Conservation (phyloP, 2,797 vertebrate species). For the Nannoperca australis region DNA sequence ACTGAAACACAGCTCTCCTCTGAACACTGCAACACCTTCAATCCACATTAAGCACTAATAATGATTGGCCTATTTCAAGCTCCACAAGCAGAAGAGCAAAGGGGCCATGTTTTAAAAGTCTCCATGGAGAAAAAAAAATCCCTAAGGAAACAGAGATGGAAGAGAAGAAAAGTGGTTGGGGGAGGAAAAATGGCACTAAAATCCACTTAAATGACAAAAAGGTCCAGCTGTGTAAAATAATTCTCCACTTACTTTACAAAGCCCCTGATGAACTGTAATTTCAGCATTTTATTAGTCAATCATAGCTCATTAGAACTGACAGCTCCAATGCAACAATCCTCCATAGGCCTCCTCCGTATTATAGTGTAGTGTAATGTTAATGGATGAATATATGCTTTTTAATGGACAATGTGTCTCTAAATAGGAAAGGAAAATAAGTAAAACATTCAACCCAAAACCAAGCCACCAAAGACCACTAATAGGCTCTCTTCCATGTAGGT, state of each 20-base stretch:
- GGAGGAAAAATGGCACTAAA: slow-evolving; percentile 23
- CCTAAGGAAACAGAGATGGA: neutral
- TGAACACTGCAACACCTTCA: slow-evolving; percentile 4
- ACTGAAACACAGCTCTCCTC: neutral
- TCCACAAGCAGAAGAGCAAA: slow-evolving; percentile 17
- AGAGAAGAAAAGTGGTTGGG: neutral
- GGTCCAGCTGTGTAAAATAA: neutral
- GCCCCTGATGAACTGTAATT: slow-evolving; percentile 1
- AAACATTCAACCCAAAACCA: slow-evolving; percentile 18
- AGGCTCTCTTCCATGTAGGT: slow-evolving; percentile 32
- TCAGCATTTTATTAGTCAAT: neutral
- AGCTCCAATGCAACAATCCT: neutral
- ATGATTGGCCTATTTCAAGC: slow-evolving; percentile 21
- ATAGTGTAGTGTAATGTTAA: neutral
- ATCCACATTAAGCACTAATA: slow-evolving; percentile 18
- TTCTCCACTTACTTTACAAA: neutral
- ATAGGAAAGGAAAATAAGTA: slow-evolving; percentile 11
- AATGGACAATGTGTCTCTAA: neutral
- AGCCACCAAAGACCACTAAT: slow-evolving; percentile 46
- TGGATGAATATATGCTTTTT: neutral
- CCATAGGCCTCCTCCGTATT: neutral
- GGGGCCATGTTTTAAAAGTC: slow-evolving; percentile 27
- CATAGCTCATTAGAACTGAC: slow-evolving; percentile 19
- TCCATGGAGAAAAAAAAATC: neutral
- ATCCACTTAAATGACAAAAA: slow-evolving; percentile 21